phyloP scores from a whole-genome alignment of 2,797 vertebrate species.

The Neosilurus mollespiculum region DNA sequence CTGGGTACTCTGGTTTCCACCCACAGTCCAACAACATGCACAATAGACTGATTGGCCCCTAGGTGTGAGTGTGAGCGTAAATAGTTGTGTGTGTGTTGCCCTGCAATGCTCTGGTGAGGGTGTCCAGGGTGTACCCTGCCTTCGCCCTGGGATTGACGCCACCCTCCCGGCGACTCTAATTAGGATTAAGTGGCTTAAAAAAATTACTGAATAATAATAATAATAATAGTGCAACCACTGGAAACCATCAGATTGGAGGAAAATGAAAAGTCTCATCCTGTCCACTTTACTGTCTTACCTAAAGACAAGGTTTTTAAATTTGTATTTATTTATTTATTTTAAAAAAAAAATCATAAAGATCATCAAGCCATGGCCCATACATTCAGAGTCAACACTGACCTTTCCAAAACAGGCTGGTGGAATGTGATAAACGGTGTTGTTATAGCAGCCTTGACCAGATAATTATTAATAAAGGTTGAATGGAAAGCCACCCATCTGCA shows the following conservation, averaged over 20 bases:
- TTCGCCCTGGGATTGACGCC: too few species aligned
- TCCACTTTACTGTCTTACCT: constrained; percentile 30
- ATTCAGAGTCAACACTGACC: constrained; percentile 43
- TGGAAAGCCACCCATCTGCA: constrained; percentile 11
- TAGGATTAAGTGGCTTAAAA: too few species aligned
- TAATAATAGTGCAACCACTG: background rate
- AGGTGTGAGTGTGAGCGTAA: too few species aligned
- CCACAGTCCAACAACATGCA: too few species aligned
- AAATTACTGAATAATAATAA: too few species aligned
- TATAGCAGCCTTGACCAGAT: constrained; percentile 23
- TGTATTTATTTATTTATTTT: too few species aligned
- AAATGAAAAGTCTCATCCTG: background rate
- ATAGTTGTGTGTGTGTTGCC: too few species aligned
- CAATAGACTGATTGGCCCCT: too few species aligned
- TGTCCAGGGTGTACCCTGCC: too few species aligned
- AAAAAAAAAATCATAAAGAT: background rate
- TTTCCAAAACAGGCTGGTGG: constrained; percentile 41
- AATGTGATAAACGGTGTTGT: constrained; percentile 36
- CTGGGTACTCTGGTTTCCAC: too few species aligned
- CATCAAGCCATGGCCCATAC: constrained; percentile 16
- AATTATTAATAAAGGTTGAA: constrained; percentile 34
- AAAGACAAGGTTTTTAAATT: constrained; percentile 57
- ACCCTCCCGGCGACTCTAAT: too few species aligned
- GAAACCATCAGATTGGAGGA: background rate
- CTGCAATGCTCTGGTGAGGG: too few species aligned